A percentile compares a stretch with the other conserved stretches of the same genome.
phyloP scores from a whole-genome alignment of 2,797 vertebrate species.

The Orientallactaga sibirica region DNA sequence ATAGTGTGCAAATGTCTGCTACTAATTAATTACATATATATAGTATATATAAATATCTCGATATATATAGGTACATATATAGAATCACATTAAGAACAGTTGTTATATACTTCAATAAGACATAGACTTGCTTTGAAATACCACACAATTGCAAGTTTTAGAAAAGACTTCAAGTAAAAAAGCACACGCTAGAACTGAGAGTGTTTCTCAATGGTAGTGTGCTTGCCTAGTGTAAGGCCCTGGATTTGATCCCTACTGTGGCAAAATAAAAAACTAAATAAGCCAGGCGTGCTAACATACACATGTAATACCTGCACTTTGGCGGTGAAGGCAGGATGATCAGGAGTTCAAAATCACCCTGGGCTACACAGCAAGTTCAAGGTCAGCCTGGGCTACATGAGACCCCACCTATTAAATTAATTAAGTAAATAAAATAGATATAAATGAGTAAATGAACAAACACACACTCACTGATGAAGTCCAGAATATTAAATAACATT shows the following conservation, averaged over 20 bases:
- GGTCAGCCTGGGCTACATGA: not conserved
- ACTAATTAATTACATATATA: not conserved
- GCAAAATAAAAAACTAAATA: not conserved
- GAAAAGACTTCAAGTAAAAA: conserved; percentile 26
- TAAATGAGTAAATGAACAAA: not conserved
- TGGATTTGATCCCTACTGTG: not conserved
- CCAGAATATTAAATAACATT: not conserved
- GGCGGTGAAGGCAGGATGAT: no score
- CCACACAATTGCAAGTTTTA: not conserved
- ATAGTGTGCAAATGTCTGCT: conserved; percentile 43
- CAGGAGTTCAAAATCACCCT: no score
- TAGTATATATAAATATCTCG: not conserved
- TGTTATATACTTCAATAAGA: conserved; percentile 18
- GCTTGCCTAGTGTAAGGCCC: not conserved
- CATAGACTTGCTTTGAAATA: conserved; percentile 20
- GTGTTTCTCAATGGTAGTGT: not conserved
- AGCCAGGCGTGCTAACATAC: no score
- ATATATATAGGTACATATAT: not conserved
- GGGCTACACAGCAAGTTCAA: no score
- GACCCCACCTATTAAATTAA: no score
- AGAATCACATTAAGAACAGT: not conserved
- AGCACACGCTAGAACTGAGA: not conserved
- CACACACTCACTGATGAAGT: not conserved
- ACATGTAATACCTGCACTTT: no score
- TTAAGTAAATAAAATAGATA: not conserved